These are phyloP conservation scores for Ruditapes philippinarum DNA, from an alignment of 1,140 invertebrate species.

Conservation along the genomic window DNA sequence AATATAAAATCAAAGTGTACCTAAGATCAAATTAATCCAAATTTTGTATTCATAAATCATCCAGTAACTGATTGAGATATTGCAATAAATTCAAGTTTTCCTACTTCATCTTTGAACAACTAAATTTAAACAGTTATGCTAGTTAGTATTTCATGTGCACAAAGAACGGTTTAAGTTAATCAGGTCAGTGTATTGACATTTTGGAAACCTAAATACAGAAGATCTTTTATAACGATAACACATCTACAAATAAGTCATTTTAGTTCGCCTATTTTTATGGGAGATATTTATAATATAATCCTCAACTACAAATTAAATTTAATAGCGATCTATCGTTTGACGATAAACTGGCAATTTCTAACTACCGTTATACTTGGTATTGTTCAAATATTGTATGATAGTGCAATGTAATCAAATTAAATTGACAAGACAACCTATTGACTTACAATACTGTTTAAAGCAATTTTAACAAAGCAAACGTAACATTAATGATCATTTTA, in stretches of 20 bases:
- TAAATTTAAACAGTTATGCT: neutral
- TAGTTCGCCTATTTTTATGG: slow-evolving; percentile 13
- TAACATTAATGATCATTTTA: no score
- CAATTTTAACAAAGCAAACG: no score
- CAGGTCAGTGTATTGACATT: slow-evolving; percentile 37
- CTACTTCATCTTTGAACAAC: neutral
- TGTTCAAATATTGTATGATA: slow-evolving; percentile 1
- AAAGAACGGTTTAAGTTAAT: neutral
- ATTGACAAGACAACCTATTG: slow-evolving; percentile 2
- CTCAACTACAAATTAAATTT: slow-evolving; percentile 5
- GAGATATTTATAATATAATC: neutral
- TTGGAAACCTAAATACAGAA: slow-evolving; percentile 18
- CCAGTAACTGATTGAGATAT: no score
- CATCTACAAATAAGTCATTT: slow-evolving; percentile 9
- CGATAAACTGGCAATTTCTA: neutral
- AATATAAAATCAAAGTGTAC: no score
- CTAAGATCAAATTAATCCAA: no score
- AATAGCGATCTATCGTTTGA: neutral
- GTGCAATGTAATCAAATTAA: neutral
- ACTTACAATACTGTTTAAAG: no score
- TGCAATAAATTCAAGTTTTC: no score
- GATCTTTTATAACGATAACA: slow-evolving; percentile 27
- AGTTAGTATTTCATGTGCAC: no score
- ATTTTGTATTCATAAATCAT: no score
- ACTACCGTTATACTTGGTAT: neutral